Evolutionary conservation across 2,113 vertebrate genomes (phyloP).

Genomic region (Cochlearius cochlearius): DNA sequence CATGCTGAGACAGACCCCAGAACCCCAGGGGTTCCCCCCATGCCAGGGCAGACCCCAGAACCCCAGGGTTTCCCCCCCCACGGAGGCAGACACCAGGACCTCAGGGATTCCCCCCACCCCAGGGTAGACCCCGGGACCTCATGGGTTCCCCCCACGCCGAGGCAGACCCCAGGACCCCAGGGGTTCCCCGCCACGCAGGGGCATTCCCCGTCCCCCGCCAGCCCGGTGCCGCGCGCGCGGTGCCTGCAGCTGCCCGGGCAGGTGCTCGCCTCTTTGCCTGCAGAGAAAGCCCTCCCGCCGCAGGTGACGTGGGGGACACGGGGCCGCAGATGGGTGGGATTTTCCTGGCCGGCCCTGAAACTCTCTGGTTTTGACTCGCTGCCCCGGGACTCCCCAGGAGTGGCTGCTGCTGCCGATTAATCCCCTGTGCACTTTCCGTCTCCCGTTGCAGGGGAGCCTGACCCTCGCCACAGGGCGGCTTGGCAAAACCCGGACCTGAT

Average conservation of each 20-base stretch:
- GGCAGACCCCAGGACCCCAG: background rate
- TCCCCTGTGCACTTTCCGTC: fast-evolving
- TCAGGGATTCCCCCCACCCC: fast-evolving
- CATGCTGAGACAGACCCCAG: background rate
- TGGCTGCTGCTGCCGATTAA: fast-evolving
- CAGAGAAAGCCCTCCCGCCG: background rate
- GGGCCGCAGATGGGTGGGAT: background rate
- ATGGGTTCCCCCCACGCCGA: background rate
- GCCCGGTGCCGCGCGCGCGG: fast-evolving
- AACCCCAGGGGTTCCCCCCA: background rate
- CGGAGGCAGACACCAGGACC: background rate
- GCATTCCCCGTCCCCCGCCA: background rate
- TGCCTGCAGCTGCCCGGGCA: background rate
- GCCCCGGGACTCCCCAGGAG: background rate
- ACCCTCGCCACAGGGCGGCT: fast-evolving
- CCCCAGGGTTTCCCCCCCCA: background rate
- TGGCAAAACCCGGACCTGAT: background rate
- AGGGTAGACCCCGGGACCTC: background rate
- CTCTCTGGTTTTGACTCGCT: background rate
- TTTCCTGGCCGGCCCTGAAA: background rate
- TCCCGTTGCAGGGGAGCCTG: fast-evolving
- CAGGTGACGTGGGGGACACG: background rate
- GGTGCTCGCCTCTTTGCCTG: background rate
- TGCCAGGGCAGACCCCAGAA: background rate
- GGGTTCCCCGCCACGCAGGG: background rate